Evolutionary conservation across 2,113 vertebrate species (phyloP).

Genomic region (Mystacornis crossleyi): DNA sequence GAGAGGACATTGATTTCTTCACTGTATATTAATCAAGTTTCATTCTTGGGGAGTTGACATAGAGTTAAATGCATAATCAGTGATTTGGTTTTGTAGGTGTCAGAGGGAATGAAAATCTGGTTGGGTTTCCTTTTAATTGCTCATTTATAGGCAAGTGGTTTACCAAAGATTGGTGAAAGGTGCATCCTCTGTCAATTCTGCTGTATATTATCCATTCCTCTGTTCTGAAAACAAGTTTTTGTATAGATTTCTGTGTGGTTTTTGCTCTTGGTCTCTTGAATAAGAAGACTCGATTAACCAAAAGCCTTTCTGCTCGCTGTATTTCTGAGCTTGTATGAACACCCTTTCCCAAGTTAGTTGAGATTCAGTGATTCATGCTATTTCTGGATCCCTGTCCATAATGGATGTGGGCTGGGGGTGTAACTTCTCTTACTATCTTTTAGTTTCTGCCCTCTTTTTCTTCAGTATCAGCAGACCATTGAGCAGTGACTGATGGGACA

Average conservation of each 20-base stretch:
- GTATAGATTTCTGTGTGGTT: neutral
- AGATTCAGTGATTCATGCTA: neutral
- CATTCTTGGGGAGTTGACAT: neutral
- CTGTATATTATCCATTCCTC: neutral
- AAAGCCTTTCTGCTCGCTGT: neutral
- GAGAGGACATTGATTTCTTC: slow-evolving; percentile 46
- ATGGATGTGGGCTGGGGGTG: neutral
- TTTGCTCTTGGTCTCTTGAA: neutral
- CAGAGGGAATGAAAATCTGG: neutral
- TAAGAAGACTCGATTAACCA: neutral
- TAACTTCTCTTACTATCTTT: neutral
- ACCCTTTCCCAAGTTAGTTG: neutral
- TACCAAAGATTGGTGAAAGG: neutral
- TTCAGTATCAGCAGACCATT: neutral
- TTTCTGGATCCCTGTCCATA: neutral
- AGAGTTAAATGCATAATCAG: neutral
- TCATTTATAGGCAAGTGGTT: neutral
- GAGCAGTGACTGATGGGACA: neutral
- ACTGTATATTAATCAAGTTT: slow-evolving; percentile 30
- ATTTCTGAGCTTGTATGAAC: neutral
- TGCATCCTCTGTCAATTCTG: neutral
- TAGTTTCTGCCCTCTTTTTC: neutral
- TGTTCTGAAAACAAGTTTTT: neutral
- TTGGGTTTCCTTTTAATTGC: neutral
- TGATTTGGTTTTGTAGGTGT: neutral